Conservation (phyloP, 2,113 vertebrate species). For the Leptocoma aspasia region DNA sequence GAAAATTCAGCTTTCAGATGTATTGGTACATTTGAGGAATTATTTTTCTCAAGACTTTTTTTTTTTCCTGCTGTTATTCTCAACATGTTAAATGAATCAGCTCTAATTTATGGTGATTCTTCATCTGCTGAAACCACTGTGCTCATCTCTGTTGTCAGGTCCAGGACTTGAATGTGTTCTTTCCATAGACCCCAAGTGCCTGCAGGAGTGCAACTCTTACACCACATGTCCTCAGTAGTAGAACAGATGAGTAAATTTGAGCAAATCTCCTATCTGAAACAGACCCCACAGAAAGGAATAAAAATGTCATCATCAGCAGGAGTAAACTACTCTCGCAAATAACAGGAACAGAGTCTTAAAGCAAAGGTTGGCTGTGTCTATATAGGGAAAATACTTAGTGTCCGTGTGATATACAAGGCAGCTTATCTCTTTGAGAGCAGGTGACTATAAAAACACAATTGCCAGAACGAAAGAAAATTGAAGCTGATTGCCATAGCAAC, state of each 20-base stretch:
- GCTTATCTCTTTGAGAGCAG: slow-evolving; percentile 79
- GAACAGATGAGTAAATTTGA: slow-evolving; percentile 43
- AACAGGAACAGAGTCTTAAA: slow-evolving; percentile 37
- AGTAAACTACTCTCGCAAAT: slow-evolving; percentile 59
- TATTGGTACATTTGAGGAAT: not conserved
- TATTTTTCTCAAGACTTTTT: not conserved
- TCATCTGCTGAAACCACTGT: not conserved
- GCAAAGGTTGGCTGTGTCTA: slow-evolving; percentile 65
- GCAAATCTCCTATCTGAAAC: slow-evolving; percentile 38
- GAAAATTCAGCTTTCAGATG: not conserved
- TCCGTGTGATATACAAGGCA: slow-evolving; percentile 67
- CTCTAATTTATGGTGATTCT: not conserved
- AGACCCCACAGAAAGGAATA: slow-evolving; percentile 50
- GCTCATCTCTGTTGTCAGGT: not conserved
- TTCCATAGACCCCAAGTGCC: not conserved
- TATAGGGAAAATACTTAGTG: slow-evolving; percentile 63
- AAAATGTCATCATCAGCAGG: slow-evolving; percentile 64
- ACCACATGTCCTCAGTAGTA: not conserved
- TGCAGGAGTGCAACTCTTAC: not conserved
- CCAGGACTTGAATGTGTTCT: not conserved
- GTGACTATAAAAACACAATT: slow-evolving; percentile 80
- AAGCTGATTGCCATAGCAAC: slow-evolving; percentile 82
- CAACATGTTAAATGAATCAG: not conserved
- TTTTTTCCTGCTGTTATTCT: not conserved
- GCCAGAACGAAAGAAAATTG: slow-evolving; percentile 76